Percentiles rank a stretch among this genome's conserved stretches.
Conservation (phyloP, 1,140 invertebrate genomes). For the Zaprionus taronus region DNA sequence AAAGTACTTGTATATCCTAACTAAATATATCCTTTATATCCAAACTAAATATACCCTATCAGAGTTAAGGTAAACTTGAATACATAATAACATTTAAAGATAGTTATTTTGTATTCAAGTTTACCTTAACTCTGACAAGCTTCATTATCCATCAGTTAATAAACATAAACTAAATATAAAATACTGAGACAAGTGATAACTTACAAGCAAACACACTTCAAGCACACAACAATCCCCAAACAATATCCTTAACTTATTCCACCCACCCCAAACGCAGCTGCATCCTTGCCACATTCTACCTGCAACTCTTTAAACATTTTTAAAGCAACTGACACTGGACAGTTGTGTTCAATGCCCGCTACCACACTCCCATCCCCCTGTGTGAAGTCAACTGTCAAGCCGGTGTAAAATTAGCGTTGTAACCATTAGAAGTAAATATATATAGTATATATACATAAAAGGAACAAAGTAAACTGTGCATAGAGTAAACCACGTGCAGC, state of each 20-base stretch:
- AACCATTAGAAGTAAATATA: slow-evolving; percentile 49
- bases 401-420: slow-evolving; percentile 73
- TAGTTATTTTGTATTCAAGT: background rate
- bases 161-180: background rate
- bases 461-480: slow-evolving; percentile 36
- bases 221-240: background rate
- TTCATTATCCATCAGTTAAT: background rate
- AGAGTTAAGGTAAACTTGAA: too few relatives aligned
- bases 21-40: too few relatives aligned
- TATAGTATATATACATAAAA: slow-evolving; percentile 18
- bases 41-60: too few relatives aligned
- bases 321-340: slow-evolving; percentile 22
- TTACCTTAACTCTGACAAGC: background rate
- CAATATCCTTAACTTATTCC: background rate
- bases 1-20: too few relatives aligned
- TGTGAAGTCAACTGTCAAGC: slow-evolving; percentile 70
- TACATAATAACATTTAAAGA: too few relatives aligned
- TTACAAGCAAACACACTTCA: background rate
- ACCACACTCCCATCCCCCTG: background rate
- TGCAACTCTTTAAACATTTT: slow-evolving; percentile 16
- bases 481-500: slow-evolving; percentile 63
- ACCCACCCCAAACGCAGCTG: background rate
- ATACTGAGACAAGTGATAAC: background rate
- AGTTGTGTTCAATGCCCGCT: background rate
- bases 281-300: background rate